Percentiles rank a stretch among this genome's conserved stretches.
These are phyloP conservation scores for Prorops nasuta DNA, from an alignment of 1,140 invertebrate species.

Conservation along the genomic window DNA sequence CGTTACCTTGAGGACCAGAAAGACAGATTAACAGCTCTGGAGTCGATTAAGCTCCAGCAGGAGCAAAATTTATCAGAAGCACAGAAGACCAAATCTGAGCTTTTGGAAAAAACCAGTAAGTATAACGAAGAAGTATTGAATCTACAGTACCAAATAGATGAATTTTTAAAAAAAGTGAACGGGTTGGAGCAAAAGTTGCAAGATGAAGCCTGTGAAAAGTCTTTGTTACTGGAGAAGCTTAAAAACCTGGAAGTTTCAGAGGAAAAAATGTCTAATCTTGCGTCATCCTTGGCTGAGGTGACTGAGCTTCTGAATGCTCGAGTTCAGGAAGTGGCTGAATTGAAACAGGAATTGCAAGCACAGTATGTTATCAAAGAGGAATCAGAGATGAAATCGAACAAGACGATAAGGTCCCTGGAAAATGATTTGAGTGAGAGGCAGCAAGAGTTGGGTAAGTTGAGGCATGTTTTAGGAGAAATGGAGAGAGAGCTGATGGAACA, in stretches of 20 bases:
- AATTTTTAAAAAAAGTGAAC: not conserved
- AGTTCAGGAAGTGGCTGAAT: conserved; percentile 43
- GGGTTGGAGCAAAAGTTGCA: conserved; percentile 48
- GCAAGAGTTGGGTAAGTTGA: conserved; percentile 45
- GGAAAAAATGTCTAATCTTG: conserved; percentile 15
- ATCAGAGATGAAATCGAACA: conserved; percentile 26
- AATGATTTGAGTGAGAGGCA: conserved; percentile 55
- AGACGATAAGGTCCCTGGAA: conserved; percentile 35
- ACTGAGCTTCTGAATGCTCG: conserved; percentile 40
- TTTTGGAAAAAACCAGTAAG: conserved; percentile 16
- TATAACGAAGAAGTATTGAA: conserved; percentile 11
- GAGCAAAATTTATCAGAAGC: conserved; percentile 19
- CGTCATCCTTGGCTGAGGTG: conserved; percentile 31
- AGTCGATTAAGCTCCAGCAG: conserved; percentile 22
- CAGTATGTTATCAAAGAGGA: conserved; percentile 35
- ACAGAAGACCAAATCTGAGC: conserved; percentile 31
- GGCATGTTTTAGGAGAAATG: conserved; percentile 44
- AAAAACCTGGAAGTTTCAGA: conserved; percentile 39
- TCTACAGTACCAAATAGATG: conserved; percentile 7
- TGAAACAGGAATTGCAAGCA: conserved; percentile 56
- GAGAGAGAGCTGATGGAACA: conserved; percentile 31
- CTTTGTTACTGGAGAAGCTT: conserved; percentile 41
- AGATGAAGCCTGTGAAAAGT: conserved; percentile 41
- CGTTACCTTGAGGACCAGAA: conserved; percentile 62
- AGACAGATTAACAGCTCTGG: conserved; percentile 32